These are phyloP conservation scores for Choloepus didactylus DNA, from an alignment of 2,797 vertebrate genomes.

Conservation along the genomic window DNA sequence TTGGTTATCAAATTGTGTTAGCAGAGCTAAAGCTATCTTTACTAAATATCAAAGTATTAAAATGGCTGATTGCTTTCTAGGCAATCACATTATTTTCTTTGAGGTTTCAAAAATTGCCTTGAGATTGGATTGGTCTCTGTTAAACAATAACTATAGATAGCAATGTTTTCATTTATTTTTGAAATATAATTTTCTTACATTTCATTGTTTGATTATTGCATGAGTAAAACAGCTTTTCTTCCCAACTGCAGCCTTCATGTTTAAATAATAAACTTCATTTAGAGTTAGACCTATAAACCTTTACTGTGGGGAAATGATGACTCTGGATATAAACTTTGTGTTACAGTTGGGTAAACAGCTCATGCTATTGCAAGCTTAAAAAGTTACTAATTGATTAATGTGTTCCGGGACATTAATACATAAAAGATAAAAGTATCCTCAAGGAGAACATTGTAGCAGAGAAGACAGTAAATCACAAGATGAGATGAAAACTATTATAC, in stretches of 20 bases:
- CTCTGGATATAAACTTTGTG: conserved; percentile 1
- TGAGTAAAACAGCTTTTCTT: background rate
- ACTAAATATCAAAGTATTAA: conserved; percentile 86
- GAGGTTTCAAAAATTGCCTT: conserved; percentile 83
- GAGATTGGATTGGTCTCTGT: conserved; percentile 83
- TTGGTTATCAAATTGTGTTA: conserved; percentile 80
- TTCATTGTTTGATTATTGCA: conserved; percentile 73
- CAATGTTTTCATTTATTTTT: conserved; percentile 78
- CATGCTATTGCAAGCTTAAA: background rate
- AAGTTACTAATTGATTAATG: background rate
- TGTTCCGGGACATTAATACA: background rate
- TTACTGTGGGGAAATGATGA: background rate
- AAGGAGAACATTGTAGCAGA: background rate
- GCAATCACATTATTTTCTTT: conserved; percentile 83
- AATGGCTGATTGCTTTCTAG: conserved; percentile 83
- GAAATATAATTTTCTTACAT: conserved; percentile 74
- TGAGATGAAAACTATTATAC: background rate
- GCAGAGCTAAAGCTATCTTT: conserved; percentile 82
- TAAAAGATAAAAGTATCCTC: background rate
- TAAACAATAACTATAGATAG: conserved; percentile 76
- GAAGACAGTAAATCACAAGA: background rate
- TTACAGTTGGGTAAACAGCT: background rate
- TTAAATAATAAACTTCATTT: conserved; percentile 61
- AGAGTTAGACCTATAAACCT: conserved; percentile 19
- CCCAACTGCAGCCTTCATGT: background rate